phyloP scores from a whole-genome alignment of 2,797 vertebrate species.

The Luscinia megarhynchos region DNA sequence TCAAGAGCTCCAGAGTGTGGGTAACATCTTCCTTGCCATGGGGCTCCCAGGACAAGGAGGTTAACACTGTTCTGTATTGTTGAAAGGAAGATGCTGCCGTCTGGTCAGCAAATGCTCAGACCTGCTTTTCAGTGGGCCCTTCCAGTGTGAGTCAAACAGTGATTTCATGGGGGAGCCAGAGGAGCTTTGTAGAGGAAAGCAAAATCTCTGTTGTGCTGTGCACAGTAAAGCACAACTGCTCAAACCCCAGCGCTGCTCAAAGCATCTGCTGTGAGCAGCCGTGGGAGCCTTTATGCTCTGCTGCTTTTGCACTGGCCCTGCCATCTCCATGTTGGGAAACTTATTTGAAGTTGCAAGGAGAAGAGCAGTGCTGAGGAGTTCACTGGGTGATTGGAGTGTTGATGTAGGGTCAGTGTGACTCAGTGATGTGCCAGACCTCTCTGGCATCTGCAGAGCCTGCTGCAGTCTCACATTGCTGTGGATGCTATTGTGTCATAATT shows the following conservation, averaged over 20 bases:
- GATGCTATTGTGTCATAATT: neutral
- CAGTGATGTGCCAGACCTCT: neutral
- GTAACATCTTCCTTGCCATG: neutral
- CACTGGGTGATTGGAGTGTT: neutral
- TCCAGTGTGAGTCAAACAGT: neutral
- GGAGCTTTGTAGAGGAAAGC: neutral
- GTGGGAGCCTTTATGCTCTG: neutral
- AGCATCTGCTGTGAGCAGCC: neutral
- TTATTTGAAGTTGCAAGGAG: neutral
- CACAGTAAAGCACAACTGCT: neutral
- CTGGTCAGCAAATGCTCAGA: neutral
- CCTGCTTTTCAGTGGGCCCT: neutral
- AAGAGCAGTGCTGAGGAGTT: neutral
- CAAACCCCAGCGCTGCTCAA: neutral
- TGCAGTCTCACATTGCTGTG: neutral
- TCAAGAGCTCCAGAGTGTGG: neutral
- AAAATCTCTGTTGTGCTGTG: neutral
- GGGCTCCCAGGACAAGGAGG: neutral
- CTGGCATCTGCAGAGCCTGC: neutral
- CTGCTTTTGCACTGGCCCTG: neutral
- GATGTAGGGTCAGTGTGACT: neutral
- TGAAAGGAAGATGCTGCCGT: neutral
- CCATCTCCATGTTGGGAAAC: neutral
- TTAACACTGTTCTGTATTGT: neutral
- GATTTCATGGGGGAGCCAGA: neutral